These are phyloP conservation scores for Pseudomyrmex sp. DNA, from an alignment of 1,140 invertebrate genomes.

Conservation along the genomic window DNA sequence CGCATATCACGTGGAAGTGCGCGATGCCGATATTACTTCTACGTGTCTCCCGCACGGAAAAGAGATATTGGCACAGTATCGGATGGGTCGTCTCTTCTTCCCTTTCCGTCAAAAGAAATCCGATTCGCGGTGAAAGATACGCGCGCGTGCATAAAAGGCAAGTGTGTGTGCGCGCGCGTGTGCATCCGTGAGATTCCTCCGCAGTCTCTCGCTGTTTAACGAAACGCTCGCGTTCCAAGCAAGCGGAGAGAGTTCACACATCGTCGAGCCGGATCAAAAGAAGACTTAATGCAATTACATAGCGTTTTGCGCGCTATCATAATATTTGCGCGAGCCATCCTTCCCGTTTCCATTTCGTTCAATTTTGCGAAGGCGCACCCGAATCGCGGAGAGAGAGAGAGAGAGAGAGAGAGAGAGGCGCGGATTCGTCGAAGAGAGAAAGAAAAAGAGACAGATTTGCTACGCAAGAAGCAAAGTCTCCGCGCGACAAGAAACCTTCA, in stretches of 20 bases:
- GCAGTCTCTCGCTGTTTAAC: conserved; percentile 23
- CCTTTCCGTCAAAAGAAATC: conserved; percentile 36
- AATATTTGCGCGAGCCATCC: conserved; percentile 51
- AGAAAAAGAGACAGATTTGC: not conserved
- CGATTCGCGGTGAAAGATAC: conserved; percentile 27
- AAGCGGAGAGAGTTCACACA: conserved; percentile 23
- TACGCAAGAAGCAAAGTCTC: conserved; percentile 38
- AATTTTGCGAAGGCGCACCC: conserved; percentile 6
- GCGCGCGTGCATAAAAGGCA: not conserved
- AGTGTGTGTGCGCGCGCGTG: not conserved
- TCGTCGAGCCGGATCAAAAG: conserved; percentile 50
- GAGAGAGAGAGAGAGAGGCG: not conserved
- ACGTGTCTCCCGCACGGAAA: not conserved
- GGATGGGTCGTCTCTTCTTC: not conserved
- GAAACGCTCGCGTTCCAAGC: conserved; percentile 26
- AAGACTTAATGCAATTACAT: conserved; percentile 49
- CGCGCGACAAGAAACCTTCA: conserved; percentile 27
- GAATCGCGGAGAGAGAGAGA: not conserved
- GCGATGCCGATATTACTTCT: conserved; percentile 28
- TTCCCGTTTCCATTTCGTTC: conserved; percentile 23
- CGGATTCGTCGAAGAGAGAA: not conserved
- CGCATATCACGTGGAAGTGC: not conserved
- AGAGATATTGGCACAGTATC: conserved; percentile 24
- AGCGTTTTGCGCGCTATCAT: conserved; percentile 46
- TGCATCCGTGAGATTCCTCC: conserved; percentile 12